A percentile compares a stretch with the other conserved stretches of the same genome.
phyloP scores from a whole-genome alignment of 2,888 invertebrate genomes.

The Dascillus cervinus region DNA sequence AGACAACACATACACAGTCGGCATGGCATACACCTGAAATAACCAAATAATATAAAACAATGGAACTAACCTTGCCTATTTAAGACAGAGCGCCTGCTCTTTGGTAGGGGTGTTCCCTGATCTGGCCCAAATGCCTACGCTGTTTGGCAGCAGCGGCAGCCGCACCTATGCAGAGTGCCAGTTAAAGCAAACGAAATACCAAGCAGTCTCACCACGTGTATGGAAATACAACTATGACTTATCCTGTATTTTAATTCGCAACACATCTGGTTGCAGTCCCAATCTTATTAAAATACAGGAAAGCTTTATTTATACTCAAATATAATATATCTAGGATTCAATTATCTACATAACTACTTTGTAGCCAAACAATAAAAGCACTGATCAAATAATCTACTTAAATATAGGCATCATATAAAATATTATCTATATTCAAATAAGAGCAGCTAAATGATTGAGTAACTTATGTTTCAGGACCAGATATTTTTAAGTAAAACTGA shows the following conservation, averaged over 20 bases:
- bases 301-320: background rate
- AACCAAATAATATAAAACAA: slow-evolving; percentile 19
- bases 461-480: too few species aligned
- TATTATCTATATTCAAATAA: too few species aligned
- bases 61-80: slow-evolving; percentile 38
- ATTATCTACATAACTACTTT: background rate
- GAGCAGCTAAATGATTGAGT: too few species aligned
- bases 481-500: too few species aligned
- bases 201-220: slow-evolving; percentile 17
- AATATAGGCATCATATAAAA: too few species aligned
- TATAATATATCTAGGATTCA: too few species aligned
- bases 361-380: background rate
- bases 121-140: slow-evolving; percentile 76
- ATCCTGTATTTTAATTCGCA: background rate
- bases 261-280: background rate
- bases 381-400: background rate
- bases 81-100: slow-evolving; percentile 81
- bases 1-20: slow-evolving; percentile 13
- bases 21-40: slow-evolving; percentile 24
- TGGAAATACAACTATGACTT: slow-evolving; percentile 5
- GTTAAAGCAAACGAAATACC: slow-evolving; percentile 23
- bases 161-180: slow-evolving; percentile 58
- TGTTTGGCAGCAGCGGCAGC: slow-evolving; percentile 73
- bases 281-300: background rate
- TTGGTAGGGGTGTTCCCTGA: slow-evolving; percentile 97